A percentile compares a stretch with the other conserved stretches of the same genome.
Evolutionary conservation across 1,140 invertebrate genomes (phyloP).

Genomic region (Anoplophora glabripennis): DNA sequence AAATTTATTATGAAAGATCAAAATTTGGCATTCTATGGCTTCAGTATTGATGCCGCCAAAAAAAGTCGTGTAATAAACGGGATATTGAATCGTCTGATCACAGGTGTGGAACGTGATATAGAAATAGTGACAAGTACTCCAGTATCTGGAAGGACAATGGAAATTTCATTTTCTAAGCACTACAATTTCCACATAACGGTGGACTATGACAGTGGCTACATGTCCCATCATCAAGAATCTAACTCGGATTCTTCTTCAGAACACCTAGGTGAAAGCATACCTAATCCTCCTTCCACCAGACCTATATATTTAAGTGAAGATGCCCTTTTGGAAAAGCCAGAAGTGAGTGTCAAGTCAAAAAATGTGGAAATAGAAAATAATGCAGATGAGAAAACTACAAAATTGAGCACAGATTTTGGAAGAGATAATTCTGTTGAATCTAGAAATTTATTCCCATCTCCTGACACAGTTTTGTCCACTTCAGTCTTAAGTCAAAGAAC

Average conservation of each 20-base stretch:
- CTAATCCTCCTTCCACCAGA: constrained; percentile 16
- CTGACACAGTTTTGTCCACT: constrained; percentile 10
- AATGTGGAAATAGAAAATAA: too few relatives aligned
- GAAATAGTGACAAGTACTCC: too few relatives aligned
- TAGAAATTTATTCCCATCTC: constrained; percentile 18
- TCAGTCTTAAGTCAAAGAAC: constrained; percentile 26
- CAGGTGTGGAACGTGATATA: too few relatives aligned
- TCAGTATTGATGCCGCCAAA: too few relatives aligned
- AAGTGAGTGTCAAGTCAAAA: constrained; percentile 1
- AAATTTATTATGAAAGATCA: too few relatives aligned
- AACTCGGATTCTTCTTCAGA: constrained; percentile 30
- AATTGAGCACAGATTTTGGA: constrained; percentile 15
- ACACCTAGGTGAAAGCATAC: constrained; percentile 4
- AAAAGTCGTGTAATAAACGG: too few relatives aligned
- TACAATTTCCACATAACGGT: constrained; percentile 13
- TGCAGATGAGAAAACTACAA: background rate
- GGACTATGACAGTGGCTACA: constrained; percentile 44
- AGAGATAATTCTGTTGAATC: constrained; percentile 21
- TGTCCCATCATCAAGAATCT: constrained; percentile 39
- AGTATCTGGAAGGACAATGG: too few relatives aligned
- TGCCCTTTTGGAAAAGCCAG: constrained; percentile 39
- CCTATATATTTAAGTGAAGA: constrained; percentile 39
- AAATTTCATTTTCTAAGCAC: background rate
- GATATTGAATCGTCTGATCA: too few relatives aligned
- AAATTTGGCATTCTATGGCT: too few relatives aligned